Base-by-base conservation (phyloP, 2,888 invertebrate genomes). In the Dorcus hopei region DNA sequence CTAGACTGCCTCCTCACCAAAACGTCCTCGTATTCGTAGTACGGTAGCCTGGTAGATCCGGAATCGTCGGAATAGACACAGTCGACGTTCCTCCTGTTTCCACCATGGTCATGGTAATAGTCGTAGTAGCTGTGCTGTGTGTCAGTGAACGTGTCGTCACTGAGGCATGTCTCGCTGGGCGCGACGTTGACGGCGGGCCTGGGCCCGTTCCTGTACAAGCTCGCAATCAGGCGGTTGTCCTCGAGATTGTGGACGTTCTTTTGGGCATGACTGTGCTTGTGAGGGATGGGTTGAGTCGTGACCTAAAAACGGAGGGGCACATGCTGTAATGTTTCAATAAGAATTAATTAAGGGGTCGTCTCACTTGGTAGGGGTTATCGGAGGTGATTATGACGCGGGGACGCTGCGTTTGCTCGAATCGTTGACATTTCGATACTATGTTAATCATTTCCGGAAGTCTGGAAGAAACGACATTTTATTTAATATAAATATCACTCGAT, bases 291-390 rank as follows among this genome's bases (percentile, higher is more conserved):
- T 19, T 65, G 47, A 45, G 45, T 45, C 19, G 45, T 45, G 45
- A 16, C 45, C 45, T 45, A 7, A 14, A 11, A 45, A 7, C 3
- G 16, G 14, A 45, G 19, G 9, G 26, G 26, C 19, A 14, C 14
- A 14, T 14, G 14, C 14, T 14, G 14, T 19, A 19, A 19, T 19
- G 19, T 2, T 19, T 19, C 19, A 19, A 3, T 3, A 19, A 19
- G 1, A 19, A 3, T 19, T 19, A 19, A 19, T 19, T 19, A 19
- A 19, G 19, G 3, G 19, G 19, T 19, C 3, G 1, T 33, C 64
- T 63, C 67, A 75, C 76, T 68, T 74, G 72, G 59, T 75, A 72
- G 33, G 71, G 70, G 59, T 72, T 70, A 62, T 74, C 74, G 62
- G 67, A 54, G 49, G 65, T 49, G 43, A 33, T 33, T 33, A 66